Base-by-base conservation (phyloP, 2,888 invertebrate genomes). In the Agriopis aurantiaria region DNA sequence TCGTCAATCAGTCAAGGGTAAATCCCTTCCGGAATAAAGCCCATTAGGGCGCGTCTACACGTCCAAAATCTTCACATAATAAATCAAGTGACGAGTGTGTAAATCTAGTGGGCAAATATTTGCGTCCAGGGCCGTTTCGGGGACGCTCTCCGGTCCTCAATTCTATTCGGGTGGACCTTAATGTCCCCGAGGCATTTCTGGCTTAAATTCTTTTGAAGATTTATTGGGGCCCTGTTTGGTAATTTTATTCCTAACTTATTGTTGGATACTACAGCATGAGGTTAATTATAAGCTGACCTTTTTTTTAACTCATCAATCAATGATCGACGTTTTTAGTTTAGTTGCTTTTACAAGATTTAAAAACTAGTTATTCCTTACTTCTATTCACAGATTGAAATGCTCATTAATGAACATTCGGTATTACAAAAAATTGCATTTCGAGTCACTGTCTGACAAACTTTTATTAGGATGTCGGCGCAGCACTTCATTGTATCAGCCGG, bases 1-100 rank as follows among this genome's bases (percentile, higher is more conserved):
- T 49, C 75, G 77, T 80, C 79, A 78, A 80, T 83, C 78, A 77
- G 76, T 75, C 74, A 70, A 73, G 81, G 82, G 82, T 82, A 81
- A 82, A 82, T 78, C 79, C 77, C 76, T 65, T 53, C 76, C 72
- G 75, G 75, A 81, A 80, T 69, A 83, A 81, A 82, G 79, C 78
- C 78, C 80, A 84, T 85, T 84, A 85, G 82, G 85, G 82, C 78
- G 80, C 78, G 82, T 84, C 81, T 80, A 80, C 80, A 78, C 81
- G 79, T 77, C 75, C 78, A 71, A 75, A 78, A 78, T 79, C 80
- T 80, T 77, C 66, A 66, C 62, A 74, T 78, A 80, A 83, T 85
- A 84, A 82, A 85, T 85, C 83, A 84, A 77, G 58, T 33, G 63
- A 66, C 71, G 75, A 72, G 70, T 75, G 63, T 69, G 77, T 75